Base-by-base conservation (phyloP, 2,797 vertebrate species). In the Gymnothorax reevesii region DNA sequence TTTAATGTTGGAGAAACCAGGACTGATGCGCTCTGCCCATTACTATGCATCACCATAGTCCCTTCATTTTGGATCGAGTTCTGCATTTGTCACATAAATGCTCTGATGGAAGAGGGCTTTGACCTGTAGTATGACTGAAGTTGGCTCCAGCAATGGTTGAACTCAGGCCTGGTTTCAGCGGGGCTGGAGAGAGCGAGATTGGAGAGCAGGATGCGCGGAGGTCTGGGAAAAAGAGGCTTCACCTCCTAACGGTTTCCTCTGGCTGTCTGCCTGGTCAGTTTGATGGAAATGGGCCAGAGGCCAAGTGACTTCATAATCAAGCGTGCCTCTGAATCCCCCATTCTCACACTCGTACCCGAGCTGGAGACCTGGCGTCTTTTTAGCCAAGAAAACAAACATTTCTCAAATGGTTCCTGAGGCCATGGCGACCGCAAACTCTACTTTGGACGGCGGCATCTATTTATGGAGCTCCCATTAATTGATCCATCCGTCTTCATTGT, bases 221-320 rank as follows among this genome's bases (percentile, higher is more conserved):
- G 94, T 94, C 95, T 96, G 95, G 94, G 95, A 95, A 94, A 95
- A 93, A 52, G 91, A 93, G 92, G 90, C 88, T 90, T 84, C 57
- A 5, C 33, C 27, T 82, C 82, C 83, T 86, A 86, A 86, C 85
- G 82, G 87, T 86, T 86, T 82, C 80, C 85, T 71, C 82, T 88
- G 87, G 85, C 88, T 87, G 79, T 52, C 71, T 42, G 73, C 88
- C 88, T 15, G 82, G 84, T 69, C 64, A 25, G 83, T 75, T 57
- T 59, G 90, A 88, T 90, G 92, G 91, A 94, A 92, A 91, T 85
- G 89, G 91, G 93, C 95, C 90, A 79, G 83, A 84, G 86, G 88
- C 93, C 92, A 94, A 89, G 86, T 83, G 87, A 92, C 92, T 94
- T 91, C 88, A 89, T 75, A 89, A 90, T 83, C 86, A 89, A 89